phyloP scores from a whole-genome alignment of 2,797 vertebrate genomes.

The Mus caroli region DNA sequence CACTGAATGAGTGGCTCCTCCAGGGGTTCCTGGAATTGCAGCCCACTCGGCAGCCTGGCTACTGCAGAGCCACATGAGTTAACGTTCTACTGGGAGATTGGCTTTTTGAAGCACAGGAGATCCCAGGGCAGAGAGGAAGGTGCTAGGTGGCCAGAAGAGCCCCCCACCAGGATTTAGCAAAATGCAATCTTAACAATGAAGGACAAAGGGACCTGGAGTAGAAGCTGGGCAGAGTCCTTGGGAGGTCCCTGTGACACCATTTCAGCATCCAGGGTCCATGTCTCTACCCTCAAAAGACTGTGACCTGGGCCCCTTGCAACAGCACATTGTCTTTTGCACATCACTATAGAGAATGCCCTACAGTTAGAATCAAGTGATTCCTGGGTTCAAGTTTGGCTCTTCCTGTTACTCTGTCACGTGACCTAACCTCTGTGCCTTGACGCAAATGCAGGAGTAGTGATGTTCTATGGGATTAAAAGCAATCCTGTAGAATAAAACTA shows the following conservation, averaged over 20 bases:
- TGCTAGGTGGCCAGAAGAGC: background rate
- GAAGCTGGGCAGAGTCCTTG: background rate
- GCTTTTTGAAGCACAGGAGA: background rate
- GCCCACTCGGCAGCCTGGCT: background rate
- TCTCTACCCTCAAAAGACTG: background rate
- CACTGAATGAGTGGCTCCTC: background rate
- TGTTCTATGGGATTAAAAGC: conserved; percentile 35
- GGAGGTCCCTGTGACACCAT: background rate
- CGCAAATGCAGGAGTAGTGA: background rate
- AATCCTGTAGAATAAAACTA: conserved; percentile 39
- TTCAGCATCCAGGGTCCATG: background rate
- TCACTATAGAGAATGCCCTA: background rate
- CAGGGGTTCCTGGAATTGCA: background rate
- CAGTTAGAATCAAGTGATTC: background rate
- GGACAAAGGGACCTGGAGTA: background rate
- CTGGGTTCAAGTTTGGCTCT: background rate
- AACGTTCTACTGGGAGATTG: background rate
- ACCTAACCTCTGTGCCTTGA: background rate
- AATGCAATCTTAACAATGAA: conserved; percentile 39
- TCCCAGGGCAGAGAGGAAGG: background rate
- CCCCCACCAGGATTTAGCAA: background rate
- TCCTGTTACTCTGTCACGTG: background rate
- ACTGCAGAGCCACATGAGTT: background rate
- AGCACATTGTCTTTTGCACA: background rate
- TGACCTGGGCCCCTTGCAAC: background rate